Evolutionary conservation across 92 coral and sea anemone species (phyloP), one percentile per base, ranked within the genome.

Genomic region (Porites divaricata): DNA sequence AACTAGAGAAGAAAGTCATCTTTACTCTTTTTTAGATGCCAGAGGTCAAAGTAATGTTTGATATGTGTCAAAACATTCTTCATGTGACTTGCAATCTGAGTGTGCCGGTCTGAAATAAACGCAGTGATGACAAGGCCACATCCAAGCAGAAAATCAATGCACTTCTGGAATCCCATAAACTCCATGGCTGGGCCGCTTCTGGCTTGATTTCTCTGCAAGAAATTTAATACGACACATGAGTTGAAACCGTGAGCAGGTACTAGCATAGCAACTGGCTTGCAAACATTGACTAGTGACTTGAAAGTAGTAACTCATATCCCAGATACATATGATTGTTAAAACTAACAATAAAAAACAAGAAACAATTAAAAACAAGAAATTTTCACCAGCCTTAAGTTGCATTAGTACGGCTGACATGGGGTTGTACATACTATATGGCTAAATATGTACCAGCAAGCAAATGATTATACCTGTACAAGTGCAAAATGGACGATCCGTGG

Each of bases 1-100:
- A 28, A 28, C 35, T 28, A 28, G 35, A 28, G 35, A 28, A 28
- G 35, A 28, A 28, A 28, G 35, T 28, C 35, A 1, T 28, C 20
- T 58, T 0, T 21, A 89, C 93, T 89, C 82, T 92, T 92, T 67
- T 86, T 85, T 9, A 89, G 49, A 74, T 88, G 95, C 90, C 90
- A 88, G 48, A 85, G 88, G 69, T 91, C 90, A 76, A 88, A 91
- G 85, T 88, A 92, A 78, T 92, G 95, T 69, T 66, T 92, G 79
- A 92, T 87, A 35, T 85, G 61, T 16, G 67, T 15, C 69, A 51
- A 87, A 35, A 78, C 69, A 68, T 86, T 91, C 26, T 91, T 77
- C 91, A 86, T 89, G 70, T 92, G 70, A 24, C 86, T 89, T 2
- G 73, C 9, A 26, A 92, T 89, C 4, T 83, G 67, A 8, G 87